These are phyloP conservation scores for Phrynocephalus versicolor DNA, from an alignment of 2,113 vertebrate genomes.

Conservation along the genomic window DNA sequence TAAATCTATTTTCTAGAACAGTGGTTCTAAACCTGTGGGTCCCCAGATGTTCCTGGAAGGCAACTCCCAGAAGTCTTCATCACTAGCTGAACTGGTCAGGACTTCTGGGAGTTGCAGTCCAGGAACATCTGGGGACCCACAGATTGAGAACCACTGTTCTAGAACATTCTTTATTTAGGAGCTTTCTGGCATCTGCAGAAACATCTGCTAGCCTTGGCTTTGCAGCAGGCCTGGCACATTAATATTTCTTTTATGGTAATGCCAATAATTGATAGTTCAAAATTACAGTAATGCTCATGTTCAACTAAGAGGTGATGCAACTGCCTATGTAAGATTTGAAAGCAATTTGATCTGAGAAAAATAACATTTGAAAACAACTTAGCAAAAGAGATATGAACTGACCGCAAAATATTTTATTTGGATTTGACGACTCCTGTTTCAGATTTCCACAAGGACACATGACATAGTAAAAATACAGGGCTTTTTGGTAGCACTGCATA, in stretches of 20 bases:
- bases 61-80: too few species aligned
- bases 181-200: neutral
- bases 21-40: too few species aligned
- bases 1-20: neutral
- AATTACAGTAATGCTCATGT: neutral
- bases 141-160: too few species aligned
- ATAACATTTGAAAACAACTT: too few species aligned
- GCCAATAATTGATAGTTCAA: neutral
- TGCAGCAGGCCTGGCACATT: neutral
- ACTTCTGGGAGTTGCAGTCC: too few species aligned
- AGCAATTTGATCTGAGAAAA: neutral
- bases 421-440: constrained; percentile 36
- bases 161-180: neutral
- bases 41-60: too few species aligned
- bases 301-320: neutral
- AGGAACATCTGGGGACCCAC: too few species aligned
- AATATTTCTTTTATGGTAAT: neutral
- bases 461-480: constrained; percentile 32
- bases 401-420: constrained; percentile 50
- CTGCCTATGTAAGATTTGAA: neutral
- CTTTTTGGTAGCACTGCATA: constrained; percentile 30
- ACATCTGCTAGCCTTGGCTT: neutral
- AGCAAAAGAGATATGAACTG: neutral
- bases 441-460: constrained; percentile 36
- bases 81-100: too few species aligned